These are phyloP conservation scores for Notolabrus celidotus DNA, from an alignment of 2,797 vertebrate genomes.

Conservation along the genomic window DNA sequence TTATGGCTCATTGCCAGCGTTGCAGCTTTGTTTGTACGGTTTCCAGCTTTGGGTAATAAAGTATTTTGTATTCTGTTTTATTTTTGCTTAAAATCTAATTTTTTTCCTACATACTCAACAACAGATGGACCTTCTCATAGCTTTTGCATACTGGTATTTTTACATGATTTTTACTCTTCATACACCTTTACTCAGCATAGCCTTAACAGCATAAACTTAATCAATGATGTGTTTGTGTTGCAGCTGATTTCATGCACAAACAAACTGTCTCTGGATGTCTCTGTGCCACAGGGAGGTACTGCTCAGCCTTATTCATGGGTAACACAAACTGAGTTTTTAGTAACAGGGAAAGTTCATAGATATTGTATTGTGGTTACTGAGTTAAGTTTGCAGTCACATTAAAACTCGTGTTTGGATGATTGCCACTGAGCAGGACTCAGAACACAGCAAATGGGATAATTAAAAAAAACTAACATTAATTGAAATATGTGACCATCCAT, in stretches of 20 bases:
- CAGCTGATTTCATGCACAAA: slow-evolving; percentile 42
- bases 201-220: slow-evolving; percentile 75
- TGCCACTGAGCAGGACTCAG: slow-evolving; percentile 81
- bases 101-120: slow-evolving; percentile 59
- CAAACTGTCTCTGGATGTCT: slow-evolving; percentile 44
- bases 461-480: slow-evolving; percentile 29
- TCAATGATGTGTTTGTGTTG: slow-evolving; percentile 37
- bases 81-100: slow-evolving; percentile 34
- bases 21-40: slow-evolving; percentile 27
- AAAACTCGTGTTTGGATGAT: slow-evolving; percentile 67
- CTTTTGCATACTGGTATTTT: slow-evolving; percentile 66
- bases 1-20: slow-evolving; percentile 7
- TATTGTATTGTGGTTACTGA: slow-evolving; percentile 48
- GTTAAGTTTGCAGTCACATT: slow-evolving; percentile 45
- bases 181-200: slow-evolving; percentile 67
- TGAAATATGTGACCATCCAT: slow-evolving; percentile 51
- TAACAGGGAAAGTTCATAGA: slow-evolving; percentile 44
- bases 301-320: slow-evolving; percentile 62
- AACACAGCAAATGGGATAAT: slow-evolving; percentile 58
- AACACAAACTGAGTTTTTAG: slow-evolving; percentile 48
- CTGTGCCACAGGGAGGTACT: slow-evolving; percentile 43
- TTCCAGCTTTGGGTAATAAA: slow-evolving; percentile 39
- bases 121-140: slow-evolving; percentile 75
- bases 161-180: slow-evolving; percentile 55
- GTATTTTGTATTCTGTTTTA: slow-evolving; percentile 42